Base-by-base conservation (phyloP, 2,797 vertebrate genomes). In the Sebastes itinus region DNA sequence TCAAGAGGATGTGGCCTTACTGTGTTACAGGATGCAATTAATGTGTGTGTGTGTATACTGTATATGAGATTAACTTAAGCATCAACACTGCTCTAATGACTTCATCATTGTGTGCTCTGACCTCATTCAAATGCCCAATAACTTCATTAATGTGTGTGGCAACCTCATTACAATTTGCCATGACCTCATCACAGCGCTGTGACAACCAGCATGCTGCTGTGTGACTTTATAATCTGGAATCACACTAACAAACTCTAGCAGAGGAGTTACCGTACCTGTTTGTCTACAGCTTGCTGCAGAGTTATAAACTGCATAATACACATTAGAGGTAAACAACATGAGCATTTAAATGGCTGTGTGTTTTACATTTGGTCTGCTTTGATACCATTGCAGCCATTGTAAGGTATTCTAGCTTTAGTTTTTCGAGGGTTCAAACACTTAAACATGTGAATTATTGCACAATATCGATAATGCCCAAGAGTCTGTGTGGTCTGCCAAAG, bases 61-160 rank as follows among this genome's bases (percentile, higher is more conserved):
- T 75, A 18, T 67, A 55, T 38, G 68, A 81, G 80, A 87, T 90
- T 82, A 84, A 88, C 49, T 23, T 70, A 75, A 87, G 81, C 75
- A 78, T 80, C 86, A 88, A 87, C 78, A 72, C 64, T 32, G 28
- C 30, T 85, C 60, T 82, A 89, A 88, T 88, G 81, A 81, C 84
- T 90, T 87, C 78, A 84, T 83, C 73, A 71, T 46, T 86, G 63
- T 88, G 42, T 80, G 66, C 70, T 83, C 11, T 90, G 88, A 92
- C 89, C 92, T 93, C 86, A 88, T 92, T 91, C 80, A 86, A 86
- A 87, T 81, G 61, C 52, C 78, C 83, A 77, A 78, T 90, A 88
- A 90, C 80, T 82, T 87, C 77, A 88, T 92, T 85, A 91, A 83
- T 87, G 87, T 87, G 69, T 87, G 68, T 8, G 4, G 33, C 72